Evolutionary conservation across 2,797 vertebrate genomes (phyloP), one percentile per base, ranked within the genome.

Genomic region (Coregonus sp.): DNA sequence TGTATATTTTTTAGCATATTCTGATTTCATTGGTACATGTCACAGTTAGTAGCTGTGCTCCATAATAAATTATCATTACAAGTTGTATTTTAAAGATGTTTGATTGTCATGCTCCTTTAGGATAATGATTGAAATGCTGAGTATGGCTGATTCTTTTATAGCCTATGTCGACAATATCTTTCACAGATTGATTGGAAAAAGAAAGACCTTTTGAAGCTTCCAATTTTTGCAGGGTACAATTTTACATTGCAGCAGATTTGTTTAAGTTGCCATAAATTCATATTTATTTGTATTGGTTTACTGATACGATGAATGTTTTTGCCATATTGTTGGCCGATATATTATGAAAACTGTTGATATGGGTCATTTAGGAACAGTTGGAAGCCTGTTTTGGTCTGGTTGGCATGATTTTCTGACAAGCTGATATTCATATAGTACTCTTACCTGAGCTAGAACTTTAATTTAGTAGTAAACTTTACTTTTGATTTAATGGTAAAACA

Each of bases 251-350:
- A 68, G 4, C 66, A 68, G 66, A 29, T 68, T 33, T 68, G 31
- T 66, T 33, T 35, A 15, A 35, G 29, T 67, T 20, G 6, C 66
- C 14, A 15, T 68, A 29, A 35, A 68, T 68, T 16, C 29, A 68
- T 68, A 68, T 33, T 37, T 47, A 47, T 47, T 15, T 56, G 70
- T 54, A 9, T 54, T 56, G 16, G 29, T 35, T 6, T 37, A 68
- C 31, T 68, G 4, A 59, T 18, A 69, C 31, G 54, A 74, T 68
- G 63, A 75, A 78, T 51, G 52, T 75, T 37, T 29, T 35, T 50
- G n/a, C 3, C 54, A 68, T 75, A 75, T 35, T 75, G 74, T 70
- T 54, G 31, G 40, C 16, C 3, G 76, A 25, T 78, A 80, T 80
- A 33, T 15, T 33, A 51, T 18, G 51, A 63, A 63, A 25, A 29